These are phyloP conservation scores for Brenthis hecate DNA, from an alignment of 2,888 invertebrate species.

Conservation along the genomic window DNA sequence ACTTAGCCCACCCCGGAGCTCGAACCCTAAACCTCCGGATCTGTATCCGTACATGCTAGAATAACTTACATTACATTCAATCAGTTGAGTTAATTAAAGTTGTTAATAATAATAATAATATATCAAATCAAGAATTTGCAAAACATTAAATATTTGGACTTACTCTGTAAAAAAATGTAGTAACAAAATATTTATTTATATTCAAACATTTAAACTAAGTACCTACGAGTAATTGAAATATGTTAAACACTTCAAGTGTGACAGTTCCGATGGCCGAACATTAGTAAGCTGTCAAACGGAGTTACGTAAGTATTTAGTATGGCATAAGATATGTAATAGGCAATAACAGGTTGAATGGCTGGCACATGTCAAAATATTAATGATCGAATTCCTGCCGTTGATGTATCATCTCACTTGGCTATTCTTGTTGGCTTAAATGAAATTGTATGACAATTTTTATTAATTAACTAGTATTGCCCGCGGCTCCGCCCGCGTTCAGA, in stretches of 20 bases:
- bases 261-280: constrained; percentile 12
- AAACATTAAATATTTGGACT: not conserved
- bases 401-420: constrained; percentile 2
- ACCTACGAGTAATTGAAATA: constrained; percentile 15
- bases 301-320: constrained; percentile 9
- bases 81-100: too few species aligned
- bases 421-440: not conserved
- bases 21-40: too few species aligned
- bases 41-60: too few species aligned
- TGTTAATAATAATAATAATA: too few species aligned
- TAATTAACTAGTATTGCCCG: not conserved
- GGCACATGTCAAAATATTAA: constrained; percentile 18
- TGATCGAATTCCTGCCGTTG: constrained; percentile 8
- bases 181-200: not conserved
- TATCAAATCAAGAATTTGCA: too few species aligned
- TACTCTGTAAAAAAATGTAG: too few species aligned
- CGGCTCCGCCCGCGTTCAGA: too few species aligned
- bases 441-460: not conserved
- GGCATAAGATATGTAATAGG: constrained; percentile 19
- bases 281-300: constrained; percentile 24
- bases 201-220: not conserved
- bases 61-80: too few species aligned
- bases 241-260: constrained; percentile 18
- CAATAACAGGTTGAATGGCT: constrained; percentile 14
- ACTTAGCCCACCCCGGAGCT: too few species aligned